Conservation (phyloP, 92 coral and sea anemone species). For the Blastomussa wellsi region DNA sequence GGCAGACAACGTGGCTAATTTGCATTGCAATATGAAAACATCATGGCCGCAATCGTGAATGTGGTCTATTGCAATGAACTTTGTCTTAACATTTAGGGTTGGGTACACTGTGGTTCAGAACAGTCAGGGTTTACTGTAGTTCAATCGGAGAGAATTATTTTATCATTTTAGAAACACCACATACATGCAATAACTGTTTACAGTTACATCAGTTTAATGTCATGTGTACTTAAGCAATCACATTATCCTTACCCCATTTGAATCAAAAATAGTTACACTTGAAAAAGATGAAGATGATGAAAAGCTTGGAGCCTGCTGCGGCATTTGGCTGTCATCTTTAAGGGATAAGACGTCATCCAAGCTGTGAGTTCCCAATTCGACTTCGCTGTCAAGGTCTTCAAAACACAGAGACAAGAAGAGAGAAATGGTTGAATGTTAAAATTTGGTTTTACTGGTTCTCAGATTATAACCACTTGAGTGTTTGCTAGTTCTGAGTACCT, state of each 20-base stretch:
- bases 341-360: constrained; percentile 79
- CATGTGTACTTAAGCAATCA: too few species aligned
- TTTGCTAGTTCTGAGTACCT: background rate
- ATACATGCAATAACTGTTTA: too few species aligned
- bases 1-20: too few species aligned
- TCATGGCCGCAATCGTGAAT: too few species aligned
- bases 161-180: too few species aligned
- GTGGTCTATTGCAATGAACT: too few species aligned
- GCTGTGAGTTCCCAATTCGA: constrained; percentile 76
- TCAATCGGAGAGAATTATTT: too few species aligned
- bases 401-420: background rate
- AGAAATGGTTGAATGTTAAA: background rate
- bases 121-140: too few species aligned
- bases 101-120: too few species aligned
- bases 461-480: background rate
- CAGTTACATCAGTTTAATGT: too few species aligned
- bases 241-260: constrained; percentile 79
- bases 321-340: constrained; percentile 25
- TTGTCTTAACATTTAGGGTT: too few species aligned
- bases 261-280: constrained; percentile 67
- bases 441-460: background rate
- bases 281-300: constrained; percentile 75
- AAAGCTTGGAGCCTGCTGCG: constrained; percentile 25
- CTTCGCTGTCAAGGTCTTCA: constrained; percentile 85
- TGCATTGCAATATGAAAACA: too few species aligned